phyloP scores from a whole-genome alignment of 2,888 invertebrate species.

The Fragum sueziense region DNA sequence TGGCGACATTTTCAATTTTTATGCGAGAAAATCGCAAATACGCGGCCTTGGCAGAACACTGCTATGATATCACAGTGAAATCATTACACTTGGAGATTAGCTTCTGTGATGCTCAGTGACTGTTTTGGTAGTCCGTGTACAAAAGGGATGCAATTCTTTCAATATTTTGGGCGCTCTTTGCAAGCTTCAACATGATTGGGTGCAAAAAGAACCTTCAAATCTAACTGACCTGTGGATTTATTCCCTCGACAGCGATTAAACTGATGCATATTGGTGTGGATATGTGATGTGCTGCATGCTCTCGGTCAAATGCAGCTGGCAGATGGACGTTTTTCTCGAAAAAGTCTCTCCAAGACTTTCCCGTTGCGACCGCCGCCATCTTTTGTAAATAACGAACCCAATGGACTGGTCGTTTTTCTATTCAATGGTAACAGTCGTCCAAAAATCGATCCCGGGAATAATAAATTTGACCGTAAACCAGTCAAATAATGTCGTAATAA shows the following conservation, averaged over 20 bases:
- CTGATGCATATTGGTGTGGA: constrained; percentile 75
- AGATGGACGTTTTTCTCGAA: constrained; percentile 69
- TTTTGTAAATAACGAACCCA: constrained; percentile 53
- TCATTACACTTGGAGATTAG: too few species aligned
- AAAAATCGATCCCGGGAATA: neutral
- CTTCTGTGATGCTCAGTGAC: too few species aligned
- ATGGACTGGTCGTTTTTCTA: neutral
- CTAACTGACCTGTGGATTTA: constrained; percentile 51
- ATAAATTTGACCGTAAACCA: neutral
- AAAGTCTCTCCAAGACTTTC: constrained; percentile 76
- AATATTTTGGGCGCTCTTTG: neutral
- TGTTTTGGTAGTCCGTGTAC: too few species aligned
- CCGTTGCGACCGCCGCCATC: constrained; percentile 74
- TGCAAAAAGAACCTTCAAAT: neutral
- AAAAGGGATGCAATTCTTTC: too few species aligned
- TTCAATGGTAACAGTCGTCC: neutral
- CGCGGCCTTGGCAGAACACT: too few species aligned
- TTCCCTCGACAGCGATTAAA: constrained; percentile 71
- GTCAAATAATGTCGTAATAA: neutral
- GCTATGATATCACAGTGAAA: too few species aligned
- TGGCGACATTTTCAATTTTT: too few species aligned
- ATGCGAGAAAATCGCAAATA: too few species aligned
- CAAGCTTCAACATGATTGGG: constrained; percentile 13
- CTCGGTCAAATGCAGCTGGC: constrained; percentile 76
- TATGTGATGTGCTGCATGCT: constrained; percentile 72